phyloP scores from a whole-genome alignment of 2,888 invertebrate species.

The Rhimphoctona megacephalus region DNA sequence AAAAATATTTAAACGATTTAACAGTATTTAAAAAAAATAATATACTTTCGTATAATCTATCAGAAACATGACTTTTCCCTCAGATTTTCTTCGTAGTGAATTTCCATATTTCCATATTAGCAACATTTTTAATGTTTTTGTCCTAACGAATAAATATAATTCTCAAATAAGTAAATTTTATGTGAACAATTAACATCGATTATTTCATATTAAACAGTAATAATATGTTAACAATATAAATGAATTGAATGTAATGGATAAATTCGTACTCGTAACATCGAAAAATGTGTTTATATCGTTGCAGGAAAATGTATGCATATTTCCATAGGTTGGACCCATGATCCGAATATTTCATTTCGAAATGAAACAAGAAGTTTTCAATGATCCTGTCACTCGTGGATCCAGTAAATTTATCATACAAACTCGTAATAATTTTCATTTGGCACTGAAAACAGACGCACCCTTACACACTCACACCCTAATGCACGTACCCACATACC shows the following conservation, averaged over 20 bases:
- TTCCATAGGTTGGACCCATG: not conserved
- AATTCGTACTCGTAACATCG: not conserved
- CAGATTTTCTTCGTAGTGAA: not conserved
- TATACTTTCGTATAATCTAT: too few relatives aligned
- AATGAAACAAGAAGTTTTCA: slow-evolving; percentile 30
- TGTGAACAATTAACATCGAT: not conserved
- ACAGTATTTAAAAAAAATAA: not conserved
- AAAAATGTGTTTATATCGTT: not conserved
- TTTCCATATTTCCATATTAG: not conserved
- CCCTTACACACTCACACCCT: not conserved
- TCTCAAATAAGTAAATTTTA: not conserved
- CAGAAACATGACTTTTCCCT: too few relatives aligned
- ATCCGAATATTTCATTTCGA: not conserved
- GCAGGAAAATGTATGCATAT: not conserved
- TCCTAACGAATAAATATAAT: not conserved
- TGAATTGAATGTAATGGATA: not conserved
- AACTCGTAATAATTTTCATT: slow-evolving; percentile 48
- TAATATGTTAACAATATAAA: not conserved
- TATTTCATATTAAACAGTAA: not conserved
- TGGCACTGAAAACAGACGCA: slow-evolving; percentile 4
- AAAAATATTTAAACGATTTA: not conserved
- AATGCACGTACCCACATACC: not conserved
- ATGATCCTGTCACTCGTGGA: slow-evolving; percentile 32
- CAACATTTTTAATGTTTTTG: not conserved
- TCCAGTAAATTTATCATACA: slow-evolving; percentile 32